Conservation (phyloP, 2,113 vertebrate species). For the Choloepus hoffmanni region DNA sequence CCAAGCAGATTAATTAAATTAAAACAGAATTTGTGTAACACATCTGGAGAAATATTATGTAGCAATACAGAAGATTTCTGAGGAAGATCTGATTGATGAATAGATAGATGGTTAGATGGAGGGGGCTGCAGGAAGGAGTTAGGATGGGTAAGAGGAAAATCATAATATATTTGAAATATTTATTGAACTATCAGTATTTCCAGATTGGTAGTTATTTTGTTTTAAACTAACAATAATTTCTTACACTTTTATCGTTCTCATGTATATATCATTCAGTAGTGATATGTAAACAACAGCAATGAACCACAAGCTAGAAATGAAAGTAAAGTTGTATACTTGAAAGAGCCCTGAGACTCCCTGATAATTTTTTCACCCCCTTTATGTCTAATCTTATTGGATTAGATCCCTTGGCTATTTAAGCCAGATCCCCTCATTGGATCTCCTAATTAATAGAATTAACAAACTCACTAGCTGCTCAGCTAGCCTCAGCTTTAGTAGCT, state of each 20-base stretch:
- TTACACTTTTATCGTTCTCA: not conserved
- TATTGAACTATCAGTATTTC: not conserved
- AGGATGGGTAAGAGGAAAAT: not conserved
- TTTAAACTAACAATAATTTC: conserved; percentile 1
- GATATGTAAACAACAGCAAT: not conserved
- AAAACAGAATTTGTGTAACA: not conserved
- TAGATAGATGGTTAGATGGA: not conserved
- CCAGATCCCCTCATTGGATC: not conserved
- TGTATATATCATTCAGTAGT: not conserved
- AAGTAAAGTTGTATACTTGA: not conserved
- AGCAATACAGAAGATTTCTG: not conserved
- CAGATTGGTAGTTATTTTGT: not conserved
- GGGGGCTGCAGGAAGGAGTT: not conserved
- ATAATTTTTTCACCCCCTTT: not conserved
- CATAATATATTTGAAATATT: not conserved
- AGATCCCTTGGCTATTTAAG: conserved; percentile 7
- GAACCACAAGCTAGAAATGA: not conserved
- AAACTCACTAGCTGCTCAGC: not conserved
- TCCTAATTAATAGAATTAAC: not conserved
- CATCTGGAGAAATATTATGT: not conserved
- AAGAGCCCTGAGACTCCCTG: not conserved
- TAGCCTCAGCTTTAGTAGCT: not conserved
- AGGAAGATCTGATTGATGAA: not conserved
- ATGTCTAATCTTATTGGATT: not conserved
- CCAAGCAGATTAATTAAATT: conserved; percentile 10